phyloP scores from a whole-genome alignment of 2,113 vertebrate genomes.

The Lathamus discolor region DNA sequence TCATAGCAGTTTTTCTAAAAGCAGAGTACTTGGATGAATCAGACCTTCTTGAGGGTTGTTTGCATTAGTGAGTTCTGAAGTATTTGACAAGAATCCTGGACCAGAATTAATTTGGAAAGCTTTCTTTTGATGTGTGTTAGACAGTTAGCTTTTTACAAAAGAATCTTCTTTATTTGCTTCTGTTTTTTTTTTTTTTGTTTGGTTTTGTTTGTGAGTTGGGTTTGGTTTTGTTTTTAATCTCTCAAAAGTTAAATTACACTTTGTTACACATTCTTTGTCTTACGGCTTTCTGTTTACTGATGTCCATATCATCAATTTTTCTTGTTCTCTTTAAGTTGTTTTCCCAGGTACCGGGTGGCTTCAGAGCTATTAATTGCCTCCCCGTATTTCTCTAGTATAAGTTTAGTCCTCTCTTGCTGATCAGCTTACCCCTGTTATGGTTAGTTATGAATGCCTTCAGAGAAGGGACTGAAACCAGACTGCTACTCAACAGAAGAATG shows the following conservation, averaged over 20 bases:
- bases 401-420: background rate
- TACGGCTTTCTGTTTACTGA: background rate
- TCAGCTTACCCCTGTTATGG: background rate
- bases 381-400: background rate
- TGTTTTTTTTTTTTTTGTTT: background rate
- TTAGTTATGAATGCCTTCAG: background rate
- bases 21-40: background rate
- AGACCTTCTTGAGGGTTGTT: background rate
- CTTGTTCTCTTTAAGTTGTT: conserved; percentile 10
- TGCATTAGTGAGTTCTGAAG: background rate
- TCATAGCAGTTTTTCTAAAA: background rate
- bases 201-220: background rate
- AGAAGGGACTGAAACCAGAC: background rate
- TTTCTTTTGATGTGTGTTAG: background rate
- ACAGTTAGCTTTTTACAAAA: background rate
- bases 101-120: background rate
- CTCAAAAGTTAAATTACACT: rapidly evolving
- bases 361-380: background rate
- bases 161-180: background rate
- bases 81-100: background rate
- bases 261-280: background rate
- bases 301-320: background rate
- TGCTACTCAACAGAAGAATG: background rate
- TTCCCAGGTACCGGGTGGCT: background rate
- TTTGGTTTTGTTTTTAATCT: background rate